Evolutionary conservation across 2,888 invertebrate species (phyloP), one percentile per base, ranked within the genome.

Genomic region (Drosophila pseudotakahashii): DNA sequence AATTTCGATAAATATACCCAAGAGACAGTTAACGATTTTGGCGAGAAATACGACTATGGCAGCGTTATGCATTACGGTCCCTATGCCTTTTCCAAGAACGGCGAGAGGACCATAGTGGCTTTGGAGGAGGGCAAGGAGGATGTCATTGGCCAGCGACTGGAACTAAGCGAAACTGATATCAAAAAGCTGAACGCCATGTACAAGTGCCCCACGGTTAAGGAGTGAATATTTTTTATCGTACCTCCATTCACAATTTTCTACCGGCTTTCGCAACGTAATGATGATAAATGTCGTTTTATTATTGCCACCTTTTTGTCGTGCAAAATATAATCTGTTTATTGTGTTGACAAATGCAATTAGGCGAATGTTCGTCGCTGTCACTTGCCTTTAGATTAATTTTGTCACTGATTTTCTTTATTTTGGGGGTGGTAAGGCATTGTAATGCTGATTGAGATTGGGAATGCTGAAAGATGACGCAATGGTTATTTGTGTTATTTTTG

Each of bases 1-100:
- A 96, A 96, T 91, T 97, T 96, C 89, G 93, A 93, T 62, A 96
- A 96, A 89, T 93, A 94, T 0, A 92, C 93, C 26, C 89, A 92
- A 5, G 90, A 92, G 3, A 92, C 91, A 14, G 93, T 94, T 0
- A 93, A 94, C 53, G 94, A 94, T 42, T 96, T 93, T 84, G 95
- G 94, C 1, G 93, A 96, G 54, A 92, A 93, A 0, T 97, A 96
- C 82, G 96, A 97, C 90, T 96, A 95, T 89, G 94, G 94, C 76
- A 96, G 96, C 76, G 95, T 97, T 1, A 95, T 97, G 96, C 96
- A 97, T 85, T 97, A 96, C 89, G 94, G 95, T 0, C 93, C 94
- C 23, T 94, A 93, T 36, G 96, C 96, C 0, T 96, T 96, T 91
- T 95, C 95, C 0, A 93, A 89, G 57, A 96, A 96, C 89, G 94